These are phyloP conservation scores for Digitonthophagus gazella DNA, from an alignment of 2,888 invertebrate species.

Conservation along the genomic window DNA sequence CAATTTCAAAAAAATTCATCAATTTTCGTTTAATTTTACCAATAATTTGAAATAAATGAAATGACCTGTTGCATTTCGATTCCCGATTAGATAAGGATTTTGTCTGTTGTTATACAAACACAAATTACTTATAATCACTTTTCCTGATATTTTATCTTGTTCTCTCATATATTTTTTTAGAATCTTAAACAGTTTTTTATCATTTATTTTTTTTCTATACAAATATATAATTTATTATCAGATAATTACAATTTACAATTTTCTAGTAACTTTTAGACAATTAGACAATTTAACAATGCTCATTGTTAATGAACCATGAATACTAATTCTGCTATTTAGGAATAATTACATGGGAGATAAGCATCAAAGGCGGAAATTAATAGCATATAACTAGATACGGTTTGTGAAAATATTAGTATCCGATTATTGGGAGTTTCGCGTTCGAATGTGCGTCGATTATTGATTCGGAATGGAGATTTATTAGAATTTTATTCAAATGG, in stretches of 20 bases:
- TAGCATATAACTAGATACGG: background rate
- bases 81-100: background rate
- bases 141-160: too few relatives aligned
- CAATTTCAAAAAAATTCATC: too few relatives aligned
- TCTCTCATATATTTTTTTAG: too few relatives aligned
- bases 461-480: background rate
- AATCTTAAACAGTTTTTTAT: too few relatives aligned
- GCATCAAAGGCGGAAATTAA: background rate
- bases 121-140: background rate
- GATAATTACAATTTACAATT: too few relatives aligned
- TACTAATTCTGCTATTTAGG: background rate
- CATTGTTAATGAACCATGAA: background rate
- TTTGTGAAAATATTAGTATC: background rate
- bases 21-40: too few relatives aligned
- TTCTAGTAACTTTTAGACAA: too few relatives aligned
- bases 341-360: background rate
- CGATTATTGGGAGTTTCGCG: background rate
- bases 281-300: background rate
- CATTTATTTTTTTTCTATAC: too few relatives aligned
- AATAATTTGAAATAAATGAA: background rate
- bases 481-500: background rate
- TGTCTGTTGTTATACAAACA: background rate
- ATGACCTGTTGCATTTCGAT: background rate
- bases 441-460: background rate
- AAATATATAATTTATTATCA: too few relatives aligned